phyloP scores from a whole-genome alignment of 2,888 invertebrate species.

The Homarus gammarus region DNA sequence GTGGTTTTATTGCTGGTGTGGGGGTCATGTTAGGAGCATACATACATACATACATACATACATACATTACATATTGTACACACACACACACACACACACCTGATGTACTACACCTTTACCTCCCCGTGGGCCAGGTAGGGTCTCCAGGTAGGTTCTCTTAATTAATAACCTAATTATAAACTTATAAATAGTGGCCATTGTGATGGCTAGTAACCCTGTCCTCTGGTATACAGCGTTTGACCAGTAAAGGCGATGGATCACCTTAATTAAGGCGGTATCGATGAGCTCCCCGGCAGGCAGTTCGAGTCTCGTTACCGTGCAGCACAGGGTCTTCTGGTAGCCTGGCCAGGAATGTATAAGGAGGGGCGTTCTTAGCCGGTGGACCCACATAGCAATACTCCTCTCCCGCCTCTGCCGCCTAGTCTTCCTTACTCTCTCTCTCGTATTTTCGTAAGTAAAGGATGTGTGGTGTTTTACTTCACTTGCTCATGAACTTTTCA shows the following conservation, averaged over 20 bases:
- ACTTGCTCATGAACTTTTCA: background rate
- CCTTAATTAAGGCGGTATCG: background rate
- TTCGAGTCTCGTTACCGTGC: background rate
- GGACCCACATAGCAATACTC: background rate
- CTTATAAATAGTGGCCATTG: no score
- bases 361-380: background rate
- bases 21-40: no score
- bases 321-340: slow-evolving; percentile 13
- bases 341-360: background rate
- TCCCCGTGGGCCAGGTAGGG: no score
- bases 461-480: no score
- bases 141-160: no score
- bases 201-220: background rate
- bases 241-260: background rate
- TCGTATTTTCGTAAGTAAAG: background rate
- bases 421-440: background rate
- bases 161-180: no score
- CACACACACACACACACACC: no score
- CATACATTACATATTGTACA: no score
- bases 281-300: background rate
- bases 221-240: background rate
- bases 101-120: no score
- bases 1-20: no score
- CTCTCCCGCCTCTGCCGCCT: background rate
- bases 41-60: no score